Evolutionary conservation across 2,797 vertebrate genomes (phyloP).

Genomic region (Lepus townsendii): DNA sequence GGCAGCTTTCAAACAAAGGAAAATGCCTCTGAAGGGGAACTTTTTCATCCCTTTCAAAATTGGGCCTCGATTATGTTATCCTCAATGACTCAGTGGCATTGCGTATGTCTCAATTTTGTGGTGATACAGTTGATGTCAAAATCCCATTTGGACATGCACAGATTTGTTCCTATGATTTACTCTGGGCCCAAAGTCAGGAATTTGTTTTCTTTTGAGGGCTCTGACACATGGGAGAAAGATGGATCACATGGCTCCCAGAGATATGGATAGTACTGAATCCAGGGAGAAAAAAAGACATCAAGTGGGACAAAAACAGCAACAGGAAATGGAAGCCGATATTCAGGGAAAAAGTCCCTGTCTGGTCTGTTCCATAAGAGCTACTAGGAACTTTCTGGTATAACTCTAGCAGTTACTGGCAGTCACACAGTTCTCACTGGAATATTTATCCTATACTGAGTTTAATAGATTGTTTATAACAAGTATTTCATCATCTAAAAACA

Average conservation of each 20-base stretch:
- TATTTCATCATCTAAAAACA: not conserved
- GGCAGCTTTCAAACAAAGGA: not conserved
- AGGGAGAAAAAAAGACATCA: not conserved
- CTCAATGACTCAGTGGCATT: not conserved
- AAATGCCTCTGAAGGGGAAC: rapidly evolving
- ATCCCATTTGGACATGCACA: not conserved
- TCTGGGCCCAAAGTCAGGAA: constrained; percentile 7
- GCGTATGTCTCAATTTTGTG: not conserved
- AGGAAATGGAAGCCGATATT: not conserved
- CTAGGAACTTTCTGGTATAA: rapidly evolving
- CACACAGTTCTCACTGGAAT: not conserved
- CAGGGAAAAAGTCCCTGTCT: rapidly evolving
- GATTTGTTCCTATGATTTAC: constrained; percentile 42
- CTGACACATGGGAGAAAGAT: constrained; percentile 56
- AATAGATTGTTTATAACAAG: not conserved
- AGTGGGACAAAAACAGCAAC: not conserved
- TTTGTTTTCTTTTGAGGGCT: constrained; percentile 52
- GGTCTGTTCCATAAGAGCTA: rapidly evolving
- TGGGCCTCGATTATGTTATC: not conserved
- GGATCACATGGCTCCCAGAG: not conserved
- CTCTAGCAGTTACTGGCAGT: not conserved
- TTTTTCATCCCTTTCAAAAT: not conserved
- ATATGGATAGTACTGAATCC: not conserved
- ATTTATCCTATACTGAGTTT: not conserved
- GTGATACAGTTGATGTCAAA: not conserved